A percentile compares a stretch with the other conserved stretches of the same genome.
These are phyloP conservation scores for Hypanus sabinus DNA, from an alignment of 2,113 vertebrate species.

Conservation along the genomic window DNA sequence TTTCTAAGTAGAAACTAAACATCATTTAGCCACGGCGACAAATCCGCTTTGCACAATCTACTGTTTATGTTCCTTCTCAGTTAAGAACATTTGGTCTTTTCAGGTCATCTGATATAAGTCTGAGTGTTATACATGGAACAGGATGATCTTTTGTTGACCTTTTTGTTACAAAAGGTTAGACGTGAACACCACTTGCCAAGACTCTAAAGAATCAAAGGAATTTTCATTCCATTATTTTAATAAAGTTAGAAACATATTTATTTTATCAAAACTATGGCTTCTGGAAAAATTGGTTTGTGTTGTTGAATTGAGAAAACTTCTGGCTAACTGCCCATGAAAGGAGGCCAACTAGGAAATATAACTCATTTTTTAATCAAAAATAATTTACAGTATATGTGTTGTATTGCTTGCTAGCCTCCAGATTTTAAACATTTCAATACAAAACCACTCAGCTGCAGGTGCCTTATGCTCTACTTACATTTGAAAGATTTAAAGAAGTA, in stretches of 20 bases:
- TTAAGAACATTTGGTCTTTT: constrained; percentile 35
- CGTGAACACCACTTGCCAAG: neutral
- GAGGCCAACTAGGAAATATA: neutral
- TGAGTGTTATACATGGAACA: constrained; percentile 29
- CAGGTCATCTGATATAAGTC: constrained; percentile 53
- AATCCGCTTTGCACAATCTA: constrained; percentile 57
- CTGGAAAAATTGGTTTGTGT: neutral
- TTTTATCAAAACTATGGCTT: neutral
- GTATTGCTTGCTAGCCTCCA: neutral
- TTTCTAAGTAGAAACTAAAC: neutral
- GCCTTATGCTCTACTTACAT: neutral
- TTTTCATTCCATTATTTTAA: constrained; percentile 13
- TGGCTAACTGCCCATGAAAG: neutral
- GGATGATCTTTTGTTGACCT: constrained; percentile 1
- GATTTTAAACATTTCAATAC: neutral
- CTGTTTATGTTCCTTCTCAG: constrained; percentile 55
- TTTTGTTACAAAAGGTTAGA: constrained; percentile 18
- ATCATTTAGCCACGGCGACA: constrained; percentile 28
- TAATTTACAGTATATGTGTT: neutral
- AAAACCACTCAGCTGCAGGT: neutral
- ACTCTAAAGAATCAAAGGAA: constrained; percentile 7
- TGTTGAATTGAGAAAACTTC: neutral
- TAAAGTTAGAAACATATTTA: neutral
- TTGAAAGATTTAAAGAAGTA: neutral
- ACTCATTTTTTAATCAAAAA: neutral